Evolutionary conservation across 1,140 invertebrate species (phyloP).

Genomic region (Drosophila fuyamai): DNA sequence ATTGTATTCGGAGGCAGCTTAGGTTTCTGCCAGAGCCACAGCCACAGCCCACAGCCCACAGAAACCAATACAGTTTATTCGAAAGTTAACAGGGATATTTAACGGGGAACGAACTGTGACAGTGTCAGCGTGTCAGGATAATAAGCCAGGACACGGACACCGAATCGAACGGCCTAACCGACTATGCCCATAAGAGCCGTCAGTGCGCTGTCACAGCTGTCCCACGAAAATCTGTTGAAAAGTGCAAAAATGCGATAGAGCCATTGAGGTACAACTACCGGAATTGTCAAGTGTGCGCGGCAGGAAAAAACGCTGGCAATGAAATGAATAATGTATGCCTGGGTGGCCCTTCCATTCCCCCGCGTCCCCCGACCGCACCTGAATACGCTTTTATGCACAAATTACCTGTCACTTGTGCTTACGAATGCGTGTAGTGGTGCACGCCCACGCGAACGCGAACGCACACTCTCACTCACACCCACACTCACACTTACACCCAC

Average conservation of each 20-base stretch:
- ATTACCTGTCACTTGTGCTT: slow-evolving; percentile 80
- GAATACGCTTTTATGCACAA: slow-evolving; percentile 70
- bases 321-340: slow-evolving; percentile 73
- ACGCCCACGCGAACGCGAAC: slow-evolving; percentile 25
- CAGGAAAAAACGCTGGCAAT: slow-evolving; percentile 46
- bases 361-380: slow-evolving; percentile 1
- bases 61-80: neutral
- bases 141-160: slow-evolving; percentile 20
- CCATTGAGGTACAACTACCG: slow-evolving; percentile 45
- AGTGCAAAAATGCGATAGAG: slow-evolving; percentile 37
- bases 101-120: neutral
- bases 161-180: slow-evolving; percentile 23
- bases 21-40: neutral
- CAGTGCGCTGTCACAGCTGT: slow-evolving; percentile 33
- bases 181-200: slow-evolving; percentile 6
- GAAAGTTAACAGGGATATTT: slow-evolving; percentile 11
- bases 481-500: no score
- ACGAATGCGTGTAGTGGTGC: slow-evolving; percentile 55
- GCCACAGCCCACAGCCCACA: no score
- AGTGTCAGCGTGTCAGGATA: slow-evolving; percentile 13
- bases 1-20: slow-evolving; percentile 7
- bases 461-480: neutral
- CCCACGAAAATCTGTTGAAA: slow-evolving; percentile 56
- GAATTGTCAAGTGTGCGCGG: slow-evolving; percentile 62
- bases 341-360: slow-evolving; percentile 19